Base-by-base conservation (phyloP, 2,888 invertebrate species). In the Zaprionus lineosus region DNA sequence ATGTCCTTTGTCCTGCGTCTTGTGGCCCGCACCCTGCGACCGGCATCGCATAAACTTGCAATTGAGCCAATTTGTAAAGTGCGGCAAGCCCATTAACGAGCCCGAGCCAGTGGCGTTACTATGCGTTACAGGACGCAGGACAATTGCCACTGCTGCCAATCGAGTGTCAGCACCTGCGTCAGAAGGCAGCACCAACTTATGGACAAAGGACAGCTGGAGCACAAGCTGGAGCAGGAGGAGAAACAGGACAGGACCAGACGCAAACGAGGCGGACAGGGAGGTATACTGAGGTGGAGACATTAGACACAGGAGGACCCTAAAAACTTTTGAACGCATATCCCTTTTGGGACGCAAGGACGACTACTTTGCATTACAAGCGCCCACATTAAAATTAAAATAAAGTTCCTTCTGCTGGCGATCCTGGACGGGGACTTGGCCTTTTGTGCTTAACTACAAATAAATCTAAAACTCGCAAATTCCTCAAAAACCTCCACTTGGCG, bases 41-140 rank as follows among this genome's bases (percentile, higher is more conserved):
- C 18, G 77, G 76, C 84, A 77, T 83, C 84, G 83, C 86, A 88
- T 88, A 88, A 89, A 89, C 86, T 86, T 87, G 88, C 88, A 89
- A 89, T 89, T 89, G 89, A 89, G 87, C 87, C 89, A 89, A 89
- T 89, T 89, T 89, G 86, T 88, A 84, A 87, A 87, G 78, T 86
- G 74, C 73, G 77, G 62, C 77, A 74, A 85, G 82, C 76, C 81
- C 84, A 86, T 86, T 86, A 86, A 84, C 77, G 81, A 52, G 66
- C 47, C n/a, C 21, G 16, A 12, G 29, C 31, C 39, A 55, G 12
- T 24, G 43, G 19, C n/a, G 19, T 31, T 40, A 21, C 58, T 39
- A 19, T 29, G 29, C 43, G 44, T 40, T 33, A 21, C 53, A 50
- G 62, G 12, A 19, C 59, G 18, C 52, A 15, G 31, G 55, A 67